A percentile compares a stretch with the other conserved stretches of the same genome.
Evolutionary conservation across 2,888 invertebrate genomes (phyloP).

Genomic region (Drosophila mulleri): DNA sequence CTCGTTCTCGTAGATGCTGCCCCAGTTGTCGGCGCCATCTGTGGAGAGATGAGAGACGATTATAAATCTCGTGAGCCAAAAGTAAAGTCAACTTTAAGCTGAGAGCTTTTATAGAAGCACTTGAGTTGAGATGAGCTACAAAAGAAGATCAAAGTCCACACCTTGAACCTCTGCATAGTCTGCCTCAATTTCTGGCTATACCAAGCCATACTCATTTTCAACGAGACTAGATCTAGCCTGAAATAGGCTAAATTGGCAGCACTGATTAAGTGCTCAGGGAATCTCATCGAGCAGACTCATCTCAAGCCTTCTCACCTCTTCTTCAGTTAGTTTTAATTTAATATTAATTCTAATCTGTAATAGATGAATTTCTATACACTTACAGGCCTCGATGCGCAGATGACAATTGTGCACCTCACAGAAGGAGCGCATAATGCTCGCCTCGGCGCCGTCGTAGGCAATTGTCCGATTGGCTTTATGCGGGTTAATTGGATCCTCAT

Average conservation of each 20-base stretch:
- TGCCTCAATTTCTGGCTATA: no score
- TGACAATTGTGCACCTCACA: conserved; percentile 81
- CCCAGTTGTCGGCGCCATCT: conserved; percentile 84
- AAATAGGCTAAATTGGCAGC: no score
- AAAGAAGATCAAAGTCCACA: no score
- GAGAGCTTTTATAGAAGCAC: not conserved
- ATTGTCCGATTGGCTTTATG: conserved; percentile 64
- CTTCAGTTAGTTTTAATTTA: no score
- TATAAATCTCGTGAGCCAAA: not conserved
- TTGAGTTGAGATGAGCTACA: no score
- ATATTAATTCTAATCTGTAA: no score
- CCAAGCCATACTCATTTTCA: no score
- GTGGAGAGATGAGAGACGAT: not conserved
- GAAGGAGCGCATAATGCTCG: conserved; percentile 79
- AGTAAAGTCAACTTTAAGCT: not conserved
- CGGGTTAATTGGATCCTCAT: conserved; percentile 78
- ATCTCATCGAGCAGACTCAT: no score
- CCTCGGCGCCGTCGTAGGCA: conserved; percentile 79
- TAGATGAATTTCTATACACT: conserved; percentile 37
- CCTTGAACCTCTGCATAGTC: no score
- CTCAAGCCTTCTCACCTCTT: no score
- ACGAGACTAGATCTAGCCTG: no score
- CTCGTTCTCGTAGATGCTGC: conserved; percentile 81
- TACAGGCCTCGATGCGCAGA: conserved; percentile 80
- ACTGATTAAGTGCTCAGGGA: no score